Base-by-base conservation (phyloP, 2,797 vertebrate species). In the Myotis daubentonii region DNA sequence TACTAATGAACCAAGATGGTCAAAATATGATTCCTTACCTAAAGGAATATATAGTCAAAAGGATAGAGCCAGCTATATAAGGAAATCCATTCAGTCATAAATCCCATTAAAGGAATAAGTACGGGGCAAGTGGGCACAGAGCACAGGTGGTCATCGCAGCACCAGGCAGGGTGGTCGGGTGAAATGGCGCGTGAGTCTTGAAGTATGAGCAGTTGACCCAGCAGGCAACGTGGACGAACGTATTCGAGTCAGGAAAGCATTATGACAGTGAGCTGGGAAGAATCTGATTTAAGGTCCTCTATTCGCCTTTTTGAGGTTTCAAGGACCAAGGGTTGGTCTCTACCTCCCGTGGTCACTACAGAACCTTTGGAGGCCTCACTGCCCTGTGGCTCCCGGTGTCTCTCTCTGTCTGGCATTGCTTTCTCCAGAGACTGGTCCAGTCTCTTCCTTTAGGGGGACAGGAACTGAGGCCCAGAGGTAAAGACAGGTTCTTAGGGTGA, bases 381-480 rank as follows among this genome's bases (percentile, higher is more conserved):
- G 23, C 62, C 60, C 38, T 13, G 4, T 12, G 23, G 28, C 47
- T 89, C 71, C 4, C 19, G 36, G 8, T 33, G 36, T 53, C 66
- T 62, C 74, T 80, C 47, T 12, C 28, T 19, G 22, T 23, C 71
- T 51, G 30, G n/a, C 93, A 44, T 28, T 65, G 44, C 30, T 83
- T 44, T 94, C 60, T 80, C 38, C 66, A 74, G 33, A 88, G 51
- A 68, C 19, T 5, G 44, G 25, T 41, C 60, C 72, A 79, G 79
- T 38, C 25, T 87, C 70, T 89, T 79, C 79, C 49, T 95, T 89
- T 33, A 30, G 25, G 49, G 36, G 85, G 86, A 89, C 65, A 88
- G 57, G 96, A 92, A 87, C 53, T 33, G 87, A 94, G 85, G 28
- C 47, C 93, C 57, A 79, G 28, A 79, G n/a, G 38, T 33, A 22